Evolutionary conservation across 2,797 vertebrate species (phyloP).

Genomic region (Poeciliopsis infans): DNA sequence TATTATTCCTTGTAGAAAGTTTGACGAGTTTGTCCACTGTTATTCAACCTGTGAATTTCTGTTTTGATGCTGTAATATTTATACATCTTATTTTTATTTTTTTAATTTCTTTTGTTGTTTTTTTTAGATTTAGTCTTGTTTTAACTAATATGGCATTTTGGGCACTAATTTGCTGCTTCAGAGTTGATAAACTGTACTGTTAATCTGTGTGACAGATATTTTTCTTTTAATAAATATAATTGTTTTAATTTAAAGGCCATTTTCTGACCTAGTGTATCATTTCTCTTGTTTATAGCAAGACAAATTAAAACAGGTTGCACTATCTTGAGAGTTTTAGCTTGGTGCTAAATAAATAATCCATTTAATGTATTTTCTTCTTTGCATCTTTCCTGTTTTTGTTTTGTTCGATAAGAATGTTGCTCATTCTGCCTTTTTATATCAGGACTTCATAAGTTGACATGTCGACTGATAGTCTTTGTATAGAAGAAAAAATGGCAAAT

Average conservation of each 20-base stretch:
- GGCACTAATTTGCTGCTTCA: slow-evolving; percentile 55
- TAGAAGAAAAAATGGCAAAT: no score
- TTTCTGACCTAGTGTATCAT: slow-evolving; percentile 4
- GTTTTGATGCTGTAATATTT: slow-evolving; percentile 65
- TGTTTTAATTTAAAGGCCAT: slow-evolving; percentile 34
- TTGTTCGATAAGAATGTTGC: not conserved
- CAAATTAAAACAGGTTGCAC: not conserved
- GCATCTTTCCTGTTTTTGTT: not conserved
- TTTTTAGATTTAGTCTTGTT: slow-evolving; percentile 36
- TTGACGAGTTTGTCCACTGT: slow-evolving; percentile 43
- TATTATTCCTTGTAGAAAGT: slow-evolving; percentile 55
- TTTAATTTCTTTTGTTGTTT: not conserved
- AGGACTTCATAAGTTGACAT: not conserved
- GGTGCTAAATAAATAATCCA: not conserved
- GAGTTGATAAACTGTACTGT: slow-evolving; percentile 52
- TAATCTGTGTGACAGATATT: slow-evolving; percentile 45
- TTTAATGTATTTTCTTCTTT: not conserved
- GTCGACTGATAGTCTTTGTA: not conserved
- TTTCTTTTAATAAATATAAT: slow-evolving; percentile 64
- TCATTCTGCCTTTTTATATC: not conserved
- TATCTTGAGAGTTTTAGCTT: not conserved
- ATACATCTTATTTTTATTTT: slow-evolving; percentile 23
- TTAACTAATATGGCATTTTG: slow-evolving; percentile 49
- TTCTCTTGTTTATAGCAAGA: not conserved
- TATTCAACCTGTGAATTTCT: slow-evolving; percentile 69